Evolutionary conservation across 2,113 vertebrate genomes (phyloP).

Genomic region (Eudyptes chrysolophus): DNA sequence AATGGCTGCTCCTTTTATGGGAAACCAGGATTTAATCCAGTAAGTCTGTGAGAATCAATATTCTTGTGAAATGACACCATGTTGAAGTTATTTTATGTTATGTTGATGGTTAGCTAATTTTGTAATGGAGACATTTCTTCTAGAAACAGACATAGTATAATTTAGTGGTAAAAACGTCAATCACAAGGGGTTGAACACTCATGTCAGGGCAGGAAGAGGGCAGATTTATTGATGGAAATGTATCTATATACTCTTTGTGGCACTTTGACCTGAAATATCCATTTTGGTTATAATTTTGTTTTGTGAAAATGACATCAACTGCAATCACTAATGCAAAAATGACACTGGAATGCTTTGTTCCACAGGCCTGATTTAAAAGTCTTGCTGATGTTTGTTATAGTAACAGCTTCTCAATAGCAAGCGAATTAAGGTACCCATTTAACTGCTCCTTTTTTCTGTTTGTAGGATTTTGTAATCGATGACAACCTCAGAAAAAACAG

Average conservation of each 20-base stretch:
- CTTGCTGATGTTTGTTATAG: conserved; percentile 10
- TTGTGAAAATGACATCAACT: conserved; percentile 92
- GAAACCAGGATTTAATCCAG: conserved; percentile 87
- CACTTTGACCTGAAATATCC: conserved; percentile 88
- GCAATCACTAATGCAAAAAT: conserved; percentile 81
- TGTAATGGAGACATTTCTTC: conserved; percentile 88
- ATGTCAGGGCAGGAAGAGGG: conserved; percentile 82
- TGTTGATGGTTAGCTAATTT: conserved; percentile 93
- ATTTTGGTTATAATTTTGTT: conserved; percentile 92
- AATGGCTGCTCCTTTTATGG: conserved; percentile 86
- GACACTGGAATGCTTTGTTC: conserved; percentile 75
- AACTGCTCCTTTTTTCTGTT: conserved; percentile 48
- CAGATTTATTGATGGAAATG: conserved; percentile 93
- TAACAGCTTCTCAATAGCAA: conserved; percentile 37
- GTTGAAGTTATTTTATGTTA: conserved; percentile 89
- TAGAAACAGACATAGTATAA: conserved; percentile 87
- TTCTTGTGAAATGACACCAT: conserved; percentile 88
- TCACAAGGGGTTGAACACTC: conserved; percentile 83
- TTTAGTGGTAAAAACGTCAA: conserved; percentile 91
- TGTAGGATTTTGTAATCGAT: conserved; percentile 5
- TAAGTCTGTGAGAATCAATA: conserved; percentile 89
- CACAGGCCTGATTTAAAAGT: conserved; percentile 51
- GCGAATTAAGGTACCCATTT: conserved; percentile 20
- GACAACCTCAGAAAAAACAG: not conserved
- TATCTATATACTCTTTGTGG: conserved; percentile 87